Conservation (phyloP, 2,797 vertebrate genomes). For the Myotis vivesi region DNA sequence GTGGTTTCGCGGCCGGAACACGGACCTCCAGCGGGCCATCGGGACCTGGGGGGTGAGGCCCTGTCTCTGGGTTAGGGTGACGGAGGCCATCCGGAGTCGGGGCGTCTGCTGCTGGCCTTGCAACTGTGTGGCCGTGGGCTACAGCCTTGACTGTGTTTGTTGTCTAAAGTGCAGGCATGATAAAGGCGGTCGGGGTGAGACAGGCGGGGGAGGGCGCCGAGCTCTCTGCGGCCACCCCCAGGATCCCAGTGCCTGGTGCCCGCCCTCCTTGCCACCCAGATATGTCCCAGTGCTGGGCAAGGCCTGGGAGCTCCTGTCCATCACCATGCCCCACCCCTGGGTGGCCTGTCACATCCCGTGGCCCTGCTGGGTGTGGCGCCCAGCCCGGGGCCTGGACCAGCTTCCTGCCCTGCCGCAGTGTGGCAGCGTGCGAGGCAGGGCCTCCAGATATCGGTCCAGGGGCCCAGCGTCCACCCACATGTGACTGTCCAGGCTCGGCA, state of each 20-base stretch:
- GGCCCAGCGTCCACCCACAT: rapidly evolving
- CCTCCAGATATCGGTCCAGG: not conserved
- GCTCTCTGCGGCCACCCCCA: no score
- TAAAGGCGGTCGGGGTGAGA: rapidly evolving
- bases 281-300: no score
- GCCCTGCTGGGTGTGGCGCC: not conserved
- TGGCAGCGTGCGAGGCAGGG: not conserved
- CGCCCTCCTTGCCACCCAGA: rapidly evolving
- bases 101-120: not conserved
- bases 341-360: not conserved
- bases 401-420: not conserved
- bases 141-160: no score
- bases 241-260: rapidly evolving
- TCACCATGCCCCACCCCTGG: rapidly evolving
- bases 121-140: rapidly evolving
- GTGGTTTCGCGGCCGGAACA: not conserved
- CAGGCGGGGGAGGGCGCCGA: not conserved
- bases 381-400: rapidly evolving
- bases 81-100: not conserved
- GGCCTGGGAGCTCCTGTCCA: not conserved
- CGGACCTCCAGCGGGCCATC: rapidly evolving
- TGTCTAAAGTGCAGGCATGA: not conserved
- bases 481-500: rapidly evolving
- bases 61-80: no score
- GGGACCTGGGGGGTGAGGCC: not conserved